Evolutionary conservation across 2,797 vertebrate genomes (phyloP).

Genomic region (Sebastes hopkinsi): DNA sequence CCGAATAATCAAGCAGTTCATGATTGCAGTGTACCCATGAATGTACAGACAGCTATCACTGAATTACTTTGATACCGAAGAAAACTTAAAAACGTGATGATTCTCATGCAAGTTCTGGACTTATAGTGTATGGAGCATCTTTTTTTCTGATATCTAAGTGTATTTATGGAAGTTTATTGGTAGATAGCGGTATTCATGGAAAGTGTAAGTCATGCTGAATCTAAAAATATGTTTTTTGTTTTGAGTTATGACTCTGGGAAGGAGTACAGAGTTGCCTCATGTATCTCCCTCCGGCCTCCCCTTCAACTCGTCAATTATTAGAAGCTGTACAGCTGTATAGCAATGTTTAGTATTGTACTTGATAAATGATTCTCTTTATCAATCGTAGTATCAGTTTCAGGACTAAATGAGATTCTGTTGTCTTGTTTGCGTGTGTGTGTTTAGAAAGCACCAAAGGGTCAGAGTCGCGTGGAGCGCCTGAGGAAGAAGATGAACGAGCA

Average conservation of each 20-base stretch:
- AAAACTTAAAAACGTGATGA: not conserved
- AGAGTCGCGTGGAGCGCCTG: constrained; percentile 93
- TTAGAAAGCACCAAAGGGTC: constrained; percentile 94
- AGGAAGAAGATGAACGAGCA: constrained; percentile 99
- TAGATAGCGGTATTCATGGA: not conserved
- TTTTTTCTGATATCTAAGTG: not conserved
- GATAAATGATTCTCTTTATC: not conserved
- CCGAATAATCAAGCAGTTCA: no score
- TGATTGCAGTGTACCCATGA: not conserved
- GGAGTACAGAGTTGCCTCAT: not conserved
- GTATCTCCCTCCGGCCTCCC: not conserved
- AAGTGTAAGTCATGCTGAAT: not conserved
- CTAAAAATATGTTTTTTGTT: not conserved
- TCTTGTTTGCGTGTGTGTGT: not conserved
- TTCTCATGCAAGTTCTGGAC: not conserved
- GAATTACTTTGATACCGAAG: not conserved
- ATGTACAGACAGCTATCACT: not conserved
- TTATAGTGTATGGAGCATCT: not conserved
- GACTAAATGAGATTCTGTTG: not conserved
- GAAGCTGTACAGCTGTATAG: not conserved
- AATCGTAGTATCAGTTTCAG: not conserved
- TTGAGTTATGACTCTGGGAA: not conserved
- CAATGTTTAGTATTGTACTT: not conserved
- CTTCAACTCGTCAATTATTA: not conserved
- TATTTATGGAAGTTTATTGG: not conserved